Percentiles rank a stretch among this genome's conserved stretches.
phyloP scores from a whole-genome alignment of 2,797 vertebrate species.

The Cossypha heuglini region DNA sequence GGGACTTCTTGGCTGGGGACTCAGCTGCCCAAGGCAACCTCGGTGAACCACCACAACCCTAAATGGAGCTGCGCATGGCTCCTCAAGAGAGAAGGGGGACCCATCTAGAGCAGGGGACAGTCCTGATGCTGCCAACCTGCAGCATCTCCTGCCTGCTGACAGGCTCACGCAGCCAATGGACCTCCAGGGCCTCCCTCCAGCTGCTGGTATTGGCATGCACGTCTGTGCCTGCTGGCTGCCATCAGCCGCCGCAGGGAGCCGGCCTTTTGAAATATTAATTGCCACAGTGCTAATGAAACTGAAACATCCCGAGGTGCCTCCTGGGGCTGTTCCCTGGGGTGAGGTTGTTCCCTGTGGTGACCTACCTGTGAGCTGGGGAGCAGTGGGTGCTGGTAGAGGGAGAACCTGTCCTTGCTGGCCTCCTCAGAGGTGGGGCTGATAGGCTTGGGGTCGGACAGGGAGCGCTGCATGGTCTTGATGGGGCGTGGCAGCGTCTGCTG shows the following conservation, averaged over 20 bases:
- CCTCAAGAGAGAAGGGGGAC: background rate
- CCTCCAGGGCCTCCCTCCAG: background rate
- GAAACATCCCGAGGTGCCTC: background rate
- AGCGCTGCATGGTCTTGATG: slow-evolving; percentile 97
- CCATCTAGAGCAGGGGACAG: background rate
- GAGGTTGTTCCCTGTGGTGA: background rate
- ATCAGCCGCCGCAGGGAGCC: background rate
- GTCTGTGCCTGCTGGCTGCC: background rate
- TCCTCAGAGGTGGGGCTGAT: slow-evolving; percentile 98
- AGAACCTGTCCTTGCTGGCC: slow-evolving; percentile 90
- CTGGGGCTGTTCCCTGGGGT: background rate
- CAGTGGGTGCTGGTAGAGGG: slow-evolving; percentile 91
- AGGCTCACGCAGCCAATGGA: background rate
- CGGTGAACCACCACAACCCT: accelerated
- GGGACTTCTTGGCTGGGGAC: background rate
- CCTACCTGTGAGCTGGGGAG: slow-evolving; percentile 92
- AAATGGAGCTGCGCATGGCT: accelerated
- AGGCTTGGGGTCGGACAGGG: slow-evolving; percentile 97
- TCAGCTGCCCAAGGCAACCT: background rate
- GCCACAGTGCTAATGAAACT: background rate
- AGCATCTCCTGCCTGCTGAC: background rate
- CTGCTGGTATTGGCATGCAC: background rate
- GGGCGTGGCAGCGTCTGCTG: slow-evolving; percentile 94
- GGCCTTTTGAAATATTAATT: slow-evolving; percentile 53
- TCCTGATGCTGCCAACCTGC: background rate